Conservation (phyloP, 2,113 vertebrate genomes). For the Ahaetulla prasina region DNA sequence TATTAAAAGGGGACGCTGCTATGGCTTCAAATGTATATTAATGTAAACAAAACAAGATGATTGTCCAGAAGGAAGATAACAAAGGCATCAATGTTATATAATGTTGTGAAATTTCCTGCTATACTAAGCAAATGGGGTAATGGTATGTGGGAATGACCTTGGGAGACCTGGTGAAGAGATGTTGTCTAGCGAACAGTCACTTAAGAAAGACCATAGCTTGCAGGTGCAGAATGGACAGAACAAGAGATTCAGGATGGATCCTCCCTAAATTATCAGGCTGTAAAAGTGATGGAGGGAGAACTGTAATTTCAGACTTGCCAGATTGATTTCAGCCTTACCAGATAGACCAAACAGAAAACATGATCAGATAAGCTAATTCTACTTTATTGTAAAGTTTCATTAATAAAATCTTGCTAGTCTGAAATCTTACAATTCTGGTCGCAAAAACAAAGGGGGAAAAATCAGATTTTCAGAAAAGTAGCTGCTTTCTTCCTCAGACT, state of each 20-base stretch:
- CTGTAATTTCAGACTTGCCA: not conserved
- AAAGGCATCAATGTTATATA: slow-evolving; percentile 27
- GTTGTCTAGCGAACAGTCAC: not conserved
- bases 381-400: not conserved
- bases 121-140: slow-evolving; percentile 12
- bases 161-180: not conserved
- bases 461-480: not conserved
- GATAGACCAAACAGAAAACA: not conserved
- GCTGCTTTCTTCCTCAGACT: not conserved
- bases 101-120: slow-evolving; percentile 21
- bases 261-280: not conserved
- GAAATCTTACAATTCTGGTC: not conserved
- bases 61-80: not conserved
- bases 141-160: not conserved
- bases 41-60: slow-evolving; percentile 41
- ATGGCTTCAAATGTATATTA: slow-evolving; percentile 41
- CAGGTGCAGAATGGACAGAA: too few species aligned
- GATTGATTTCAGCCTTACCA: not conserved
- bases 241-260: too few species aligned
- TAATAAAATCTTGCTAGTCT: not conserved
- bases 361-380: not conserved
- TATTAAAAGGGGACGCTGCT: slow-evolving; percentile 36
- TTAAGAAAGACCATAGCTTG: too few species aligned
- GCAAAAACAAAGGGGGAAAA: slow-evolving; percentile 7
- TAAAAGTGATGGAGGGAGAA: not conserved